A percentile compares a stretch with the other conserved stretches of the same genome.
These are phyloP conservation scores for Corydoras sp. DNA, from an alignment of 2,113 vertebrate species.

Conservation along the genomic window DNA sequence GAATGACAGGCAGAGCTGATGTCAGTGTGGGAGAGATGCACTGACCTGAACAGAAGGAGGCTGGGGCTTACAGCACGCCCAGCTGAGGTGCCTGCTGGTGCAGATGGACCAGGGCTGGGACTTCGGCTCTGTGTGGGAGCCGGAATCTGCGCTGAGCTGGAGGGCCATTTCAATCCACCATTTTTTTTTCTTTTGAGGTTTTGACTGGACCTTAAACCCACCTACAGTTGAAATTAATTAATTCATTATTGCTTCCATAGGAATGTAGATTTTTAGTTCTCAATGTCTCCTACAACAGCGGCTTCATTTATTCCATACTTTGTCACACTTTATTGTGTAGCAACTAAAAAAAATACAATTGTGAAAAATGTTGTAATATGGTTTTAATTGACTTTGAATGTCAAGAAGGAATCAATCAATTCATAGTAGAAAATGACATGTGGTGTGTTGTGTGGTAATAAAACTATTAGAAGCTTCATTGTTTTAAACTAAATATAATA, in stretches of 20 bases:
- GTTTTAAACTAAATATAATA: too few relatives aligned
- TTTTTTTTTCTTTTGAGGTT: slow-evolving; percentile 36
- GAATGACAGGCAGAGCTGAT: slow-evolving; percentile 49
- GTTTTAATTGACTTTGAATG: too few relatives aligned
- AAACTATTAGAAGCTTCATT: too few relatives aligned
- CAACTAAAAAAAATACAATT: too few relatives aligned
- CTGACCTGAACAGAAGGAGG: slow-evolving; percentile 64
- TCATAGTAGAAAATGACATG: too few relatives aligned
- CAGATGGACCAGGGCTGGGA: slow-evolving; percentile 50
- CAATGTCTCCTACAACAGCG: too few relatives aligned
- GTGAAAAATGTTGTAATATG: too few relatives aligned
- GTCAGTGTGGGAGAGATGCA: slow-evolving; percentile 52
- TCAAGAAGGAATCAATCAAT: too few relatives aligned
- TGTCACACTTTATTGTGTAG: too few relatives aligned
- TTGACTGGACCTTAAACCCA: slow-evolving; percentile 34
- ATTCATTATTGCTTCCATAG: not conserved
- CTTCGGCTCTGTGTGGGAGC: slow-evolving; percentile 42
- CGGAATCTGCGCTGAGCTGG: slow-evolving; percentile 35
- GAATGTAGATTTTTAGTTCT: too few relatives aligned
- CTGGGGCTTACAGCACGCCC: slow-evolving; percentile 53
- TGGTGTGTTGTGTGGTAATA: too few relatives aligned
- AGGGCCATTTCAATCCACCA: slow-evolving; percentile 41
- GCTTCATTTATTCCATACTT: too few relatives aligned
- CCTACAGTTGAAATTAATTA: slow-evolving; percentile 24
- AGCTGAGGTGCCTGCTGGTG: slow-evolving; percentile 56